These are phyloP conservation scores for Sphenopsis melanotis DNA, from an alignment of 2,797 vertebrate genomes.

Conservation along the genomic window DNA sequence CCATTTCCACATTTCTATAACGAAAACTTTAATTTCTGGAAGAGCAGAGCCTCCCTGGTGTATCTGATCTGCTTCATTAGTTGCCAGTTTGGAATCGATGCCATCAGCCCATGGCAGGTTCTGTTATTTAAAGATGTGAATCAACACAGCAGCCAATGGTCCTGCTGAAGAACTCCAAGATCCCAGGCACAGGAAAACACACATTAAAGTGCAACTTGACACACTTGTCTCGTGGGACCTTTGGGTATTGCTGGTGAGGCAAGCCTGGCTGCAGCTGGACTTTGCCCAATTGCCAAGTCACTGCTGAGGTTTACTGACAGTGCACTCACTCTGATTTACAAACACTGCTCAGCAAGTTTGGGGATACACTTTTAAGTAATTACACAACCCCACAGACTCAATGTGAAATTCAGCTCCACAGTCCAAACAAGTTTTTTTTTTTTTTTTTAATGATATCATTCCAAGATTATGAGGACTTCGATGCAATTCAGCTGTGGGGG, in stretches of 20 bases:
- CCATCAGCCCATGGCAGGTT: neutral
- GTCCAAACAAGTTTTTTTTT: neutral
- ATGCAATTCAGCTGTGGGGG: slow-evolving; percentile 37
- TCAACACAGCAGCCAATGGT: neutral
- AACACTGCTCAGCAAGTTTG: slow-evolving; percentile 13
- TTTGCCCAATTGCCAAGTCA: neutral
- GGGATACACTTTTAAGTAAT: neutral
- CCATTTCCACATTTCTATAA: slow-evolving; percentile 2
- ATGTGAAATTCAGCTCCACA: neutral
- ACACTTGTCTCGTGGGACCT: neutral
- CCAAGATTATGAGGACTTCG: neutral
- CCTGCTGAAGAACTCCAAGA: neutral
- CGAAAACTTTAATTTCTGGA: slow-evolving; percentile 24
- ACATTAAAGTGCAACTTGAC: neutral
- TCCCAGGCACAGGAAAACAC: neutral
- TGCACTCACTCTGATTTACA: neutral
- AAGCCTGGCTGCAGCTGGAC: neutral
- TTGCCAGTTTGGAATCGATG: neutral
- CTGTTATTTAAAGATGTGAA: neutral
- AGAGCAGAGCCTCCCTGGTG: neutral
- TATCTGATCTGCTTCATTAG: neutral
- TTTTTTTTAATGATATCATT: neutral
- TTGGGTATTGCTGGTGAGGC: accelerated
- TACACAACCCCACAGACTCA: neutral
- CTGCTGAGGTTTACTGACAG: neutral